phyloP scores from a whole-genome alignment of 1,140 invertebrate species.

The Pseudomyrmex gracilis region DNA sequence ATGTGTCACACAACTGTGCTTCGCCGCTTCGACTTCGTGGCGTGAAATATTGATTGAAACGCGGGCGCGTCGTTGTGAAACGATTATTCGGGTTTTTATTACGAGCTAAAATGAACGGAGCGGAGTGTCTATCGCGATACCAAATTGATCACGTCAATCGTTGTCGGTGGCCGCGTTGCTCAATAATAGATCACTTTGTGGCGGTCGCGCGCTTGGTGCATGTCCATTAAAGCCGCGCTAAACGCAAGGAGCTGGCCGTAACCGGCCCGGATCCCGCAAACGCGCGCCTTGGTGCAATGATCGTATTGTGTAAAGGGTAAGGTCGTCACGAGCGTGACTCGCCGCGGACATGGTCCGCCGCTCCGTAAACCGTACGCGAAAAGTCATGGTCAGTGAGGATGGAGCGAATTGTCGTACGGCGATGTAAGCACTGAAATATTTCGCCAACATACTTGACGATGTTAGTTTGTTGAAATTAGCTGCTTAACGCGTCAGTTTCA shows the following conservation, averaged over 20 bases:
- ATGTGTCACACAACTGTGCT: background rate
- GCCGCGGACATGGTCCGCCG: slow-evolving; percentile 45
- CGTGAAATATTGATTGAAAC: background rate
- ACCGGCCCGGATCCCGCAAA: slow-evolving; percentile 25
- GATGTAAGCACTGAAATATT: too few relatives aligned
- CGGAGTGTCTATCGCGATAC: too few relatives aligned
- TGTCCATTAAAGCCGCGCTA: slow-evolving; percentile 14
- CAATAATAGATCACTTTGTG: background rate
- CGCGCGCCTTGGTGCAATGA: slow-evolving; percentile 27
- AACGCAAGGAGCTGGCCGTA: slow-evolving; percentile 9
- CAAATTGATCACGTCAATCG: slow-evolving; percentile 15
- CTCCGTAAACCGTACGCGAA: slow-evolving; percentile 29
- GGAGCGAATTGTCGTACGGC: background rate
- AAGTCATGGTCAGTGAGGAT: slow-evolving; percentile 6
- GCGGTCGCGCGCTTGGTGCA: background rate
- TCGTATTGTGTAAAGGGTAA: slow-evolving; percentile 68
- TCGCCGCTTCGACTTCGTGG: background rate
- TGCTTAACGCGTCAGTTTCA: background rate
- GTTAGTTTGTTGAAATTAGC: too few relatives aligned
- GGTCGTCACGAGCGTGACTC: slow-evolving; percentile 62
- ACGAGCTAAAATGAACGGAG: too few relatives aligned
- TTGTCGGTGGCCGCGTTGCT: background rate
- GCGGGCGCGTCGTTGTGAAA: background rate
- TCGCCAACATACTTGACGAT: too few relatives aligned
- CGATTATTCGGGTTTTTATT: background rate